phyloP scores from a whole-genome alignment of 2,888 invertebrate genomes.

The Acleris holmiana region DNA sequence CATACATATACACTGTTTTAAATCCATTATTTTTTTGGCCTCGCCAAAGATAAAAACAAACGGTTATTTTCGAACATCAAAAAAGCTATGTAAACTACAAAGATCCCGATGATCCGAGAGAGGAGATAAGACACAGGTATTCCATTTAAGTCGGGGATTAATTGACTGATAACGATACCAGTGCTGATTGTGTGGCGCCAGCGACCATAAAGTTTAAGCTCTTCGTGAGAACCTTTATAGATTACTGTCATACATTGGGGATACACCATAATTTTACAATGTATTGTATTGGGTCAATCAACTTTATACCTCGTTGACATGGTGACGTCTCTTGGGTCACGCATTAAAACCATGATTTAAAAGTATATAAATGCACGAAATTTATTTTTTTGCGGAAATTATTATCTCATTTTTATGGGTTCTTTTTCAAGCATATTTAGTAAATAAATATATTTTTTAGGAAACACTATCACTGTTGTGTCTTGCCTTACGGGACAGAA shows the following conservation, averaged over 20 bases:
- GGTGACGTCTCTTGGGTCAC: too few relatives aligned
- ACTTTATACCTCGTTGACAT: too few relatives aligned
- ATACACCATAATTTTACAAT: too few relatives aligned
- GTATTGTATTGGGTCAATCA: too few relatives aligned
- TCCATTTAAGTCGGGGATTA: constrained; percentile 31
- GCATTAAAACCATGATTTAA: too few relatives aligned
- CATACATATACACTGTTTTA: background rate
- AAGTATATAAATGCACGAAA: too few relatives aligned
- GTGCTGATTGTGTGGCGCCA: constrained; percentile 30
- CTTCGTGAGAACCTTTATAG: background rate
- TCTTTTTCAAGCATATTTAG: too few relatives aligned
- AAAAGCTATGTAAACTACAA: constrained; percentile 14
- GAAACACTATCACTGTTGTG: too few relatives aligned
- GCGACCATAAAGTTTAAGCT: constrained; percentile 13
- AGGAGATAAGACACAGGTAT: constrained; percentile 32
- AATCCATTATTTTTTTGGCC: background rate
- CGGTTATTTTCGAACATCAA: background rate
- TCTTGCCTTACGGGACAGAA: too few relatives aligned
- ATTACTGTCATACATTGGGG: constrained; percentile 6
- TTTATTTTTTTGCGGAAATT: too few relatives aligned
- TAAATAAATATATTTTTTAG: too few relatives aligned
- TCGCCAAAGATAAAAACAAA: background rate
- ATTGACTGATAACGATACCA: constrained; percentile 31
- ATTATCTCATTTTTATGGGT: too few relatives aligned
- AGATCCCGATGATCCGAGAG: constrained; percentile 20